Base-by-base conservation (phyloP, 2,113 vertebrate genomes). In the Saccopteryx leptura region DNA sequence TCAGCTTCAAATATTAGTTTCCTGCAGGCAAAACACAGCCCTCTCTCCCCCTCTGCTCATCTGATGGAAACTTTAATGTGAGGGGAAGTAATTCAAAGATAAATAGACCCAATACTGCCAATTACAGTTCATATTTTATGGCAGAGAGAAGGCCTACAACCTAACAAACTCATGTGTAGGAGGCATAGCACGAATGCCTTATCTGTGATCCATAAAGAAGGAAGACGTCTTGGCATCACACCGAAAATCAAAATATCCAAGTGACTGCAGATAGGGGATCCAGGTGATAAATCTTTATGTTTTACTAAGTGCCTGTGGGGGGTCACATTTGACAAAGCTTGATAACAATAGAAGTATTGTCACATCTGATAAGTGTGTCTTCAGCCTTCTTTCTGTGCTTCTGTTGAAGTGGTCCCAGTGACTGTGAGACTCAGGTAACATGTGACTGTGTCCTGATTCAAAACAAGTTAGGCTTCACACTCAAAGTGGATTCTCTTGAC, bases 11-110 rank as follows among this genome's bases (percentile, higher is more conserved):
- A 21, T 95, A 93, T 76, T 93, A 78, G 66, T 97, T 95, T 97
- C 94, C 90, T 94, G n/a, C 96, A 97, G 96, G 95, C 88, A 93
- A 96, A 83, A 48, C 80, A 81, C 95, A 76, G 90, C 79, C 85
- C 66, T 95, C 79, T 96, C 96, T 79, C 96, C 71, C 76, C 54
- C 60, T 95, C 71, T 15, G 0, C 75, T 97, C 86, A 19, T 80
- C 19, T 94, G 90, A 97, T 95, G 94, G 97, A 97, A 93, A 91
- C 93, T 85, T 79, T 95, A 96, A 97, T 93, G 75, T 52, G 82
- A 97, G 96, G 92, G 89, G 94, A 91, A 96, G 93, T 98, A 98
- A 97, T 97, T 98, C 96, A 98, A 91, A 94, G 98, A 96, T 95
- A 97, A 97, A 97, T 48, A 96, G 96, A 97, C 98, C 63, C 8